Evolutionary conservation across 2,888 invertebrate genomes (phyloP).

Genomic region (Eugnorisma glareosa): DNA sequence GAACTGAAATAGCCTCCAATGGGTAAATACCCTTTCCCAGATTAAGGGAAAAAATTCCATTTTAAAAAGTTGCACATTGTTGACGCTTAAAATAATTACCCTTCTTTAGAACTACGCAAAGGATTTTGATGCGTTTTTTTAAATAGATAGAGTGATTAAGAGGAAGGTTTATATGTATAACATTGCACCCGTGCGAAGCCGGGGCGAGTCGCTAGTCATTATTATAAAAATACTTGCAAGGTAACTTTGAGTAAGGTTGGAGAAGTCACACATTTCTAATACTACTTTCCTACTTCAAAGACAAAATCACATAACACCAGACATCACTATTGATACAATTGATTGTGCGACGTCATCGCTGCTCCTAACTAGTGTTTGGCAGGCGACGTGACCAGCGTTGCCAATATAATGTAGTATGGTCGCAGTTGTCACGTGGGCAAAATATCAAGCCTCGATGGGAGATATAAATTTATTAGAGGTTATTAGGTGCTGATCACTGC

Average conservation of each 20-base stretch:
- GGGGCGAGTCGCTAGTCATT: no score
- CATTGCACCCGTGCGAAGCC: no score
- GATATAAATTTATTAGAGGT: constrained; percentile 58
- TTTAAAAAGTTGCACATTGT: not conserved
- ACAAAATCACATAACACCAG: constrained; percentile 39
- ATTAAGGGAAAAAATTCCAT: not conserved
- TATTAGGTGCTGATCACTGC: constrained; percentile 56
- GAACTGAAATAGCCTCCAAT: not conserved
- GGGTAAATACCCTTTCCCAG: not conserved
- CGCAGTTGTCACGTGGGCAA: constrained; percentile 55
- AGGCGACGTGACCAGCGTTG: constrained; percentile 71
- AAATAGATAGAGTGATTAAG: no score
- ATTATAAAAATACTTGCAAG: no score
- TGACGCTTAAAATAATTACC: not conserved
- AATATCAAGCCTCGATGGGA: constrained; percentile 53
- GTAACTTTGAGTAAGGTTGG: no score
- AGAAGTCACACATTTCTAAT: not conserved
- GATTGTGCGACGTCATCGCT: constrained; percentile 62
- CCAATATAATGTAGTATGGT: constrained; percentile 73
- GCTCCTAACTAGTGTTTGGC: constrained; percentile 74
- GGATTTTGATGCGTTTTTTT: no score
- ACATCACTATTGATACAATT: constrained; percentile 52
- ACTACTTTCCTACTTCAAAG: not conserved
- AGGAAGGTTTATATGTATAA: no score
- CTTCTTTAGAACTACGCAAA: no score